Percentiles rank a stretch among this genome's conserved stretches.
phyloP scores from a whole-genome alignment of 2,888 invertebrate genomes.

The Stenoptilia bipunctidactyla region DNA sequence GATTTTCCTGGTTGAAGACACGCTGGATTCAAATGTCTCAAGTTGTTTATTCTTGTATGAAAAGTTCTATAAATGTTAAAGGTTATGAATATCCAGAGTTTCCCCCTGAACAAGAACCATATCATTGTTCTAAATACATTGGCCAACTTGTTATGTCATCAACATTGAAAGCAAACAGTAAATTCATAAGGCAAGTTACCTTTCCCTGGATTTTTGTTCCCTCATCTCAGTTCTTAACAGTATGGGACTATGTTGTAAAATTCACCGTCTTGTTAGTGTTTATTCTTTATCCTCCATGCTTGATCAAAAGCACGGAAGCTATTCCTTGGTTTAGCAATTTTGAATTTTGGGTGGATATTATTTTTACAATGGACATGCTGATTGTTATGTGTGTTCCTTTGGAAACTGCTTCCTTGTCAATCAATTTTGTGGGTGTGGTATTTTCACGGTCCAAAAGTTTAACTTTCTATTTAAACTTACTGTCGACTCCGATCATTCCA shows the following conservation, averaged over 20 bases:
- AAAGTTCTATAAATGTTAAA: too few relatives aligned
- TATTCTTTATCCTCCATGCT: conserved; percentile 34
- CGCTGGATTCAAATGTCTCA: too few relatives aligned
- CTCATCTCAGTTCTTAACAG: conserved; percentile 27
- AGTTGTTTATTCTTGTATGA: too few relatives aligned
- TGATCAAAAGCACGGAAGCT: conserved; percentile 18
- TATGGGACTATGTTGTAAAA: conserved; percentile 36
- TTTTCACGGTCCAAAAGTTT: too few relatives aligned
- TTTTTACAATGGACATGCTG: conserved; percentile 36
- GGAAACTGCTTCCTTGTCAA: too few relatives aligned
- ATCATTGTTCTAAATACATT: conserved; percentile 52
- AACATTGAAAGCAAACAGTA: conserved; percentile 31
- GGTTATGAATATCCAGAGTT: not conserved
- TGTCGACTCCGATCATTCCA: too few relatives aligned
- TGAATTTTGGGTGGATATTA: conserved; percentile 30
- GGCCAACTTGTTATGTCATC: conserved; percentile 50
- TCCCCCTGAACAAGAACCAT: conserved; percentile 37
- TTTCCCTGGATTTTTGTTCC: conserved; percentile 48
- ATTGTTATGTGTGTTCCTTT: conserved; percentile 1
- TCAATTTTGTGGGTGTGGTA: too few relatives aligned
- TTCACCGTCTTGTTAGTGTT: conserved; percentile 33
- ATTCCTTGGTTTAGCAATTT: conserved; percentile 30
- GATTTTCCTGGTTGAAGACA: too few relatives aligned
- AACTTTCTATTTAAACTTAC: too few relatives aligned
- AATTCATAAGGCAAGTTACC: conserved; percentile 34